These are phyloP conservation scores for Megalonaias nervosa DNA, from an alignment of 1,140 invertebrate genomes.

Conservation along the genomic window DNA sequence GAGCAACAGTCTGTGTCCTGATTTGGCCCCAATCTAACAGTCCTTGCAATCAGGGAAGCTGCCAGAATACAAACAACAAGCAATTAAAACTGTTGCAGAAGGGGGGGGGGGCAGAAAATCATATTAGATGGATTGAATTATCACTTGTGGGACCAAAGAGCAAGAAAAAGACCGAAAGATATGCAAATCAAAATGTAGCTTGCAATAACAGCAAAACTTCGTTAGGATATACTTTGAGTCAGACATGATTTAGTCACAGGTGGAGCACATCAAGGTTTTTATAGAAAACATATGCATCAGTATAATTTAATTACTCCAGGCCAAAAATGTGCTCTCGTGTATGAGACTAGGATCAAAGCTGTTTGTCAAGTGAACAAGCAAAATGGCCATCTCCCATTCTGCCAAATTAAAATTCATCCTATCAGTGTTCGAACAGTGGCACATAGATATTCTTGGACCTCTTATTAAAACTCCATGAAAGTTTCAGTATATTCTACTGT, in stretches of 20 bases:
- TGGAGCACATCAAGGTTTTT: constrained; percentile 31
- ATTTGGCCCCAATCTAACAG: too few species aligned
- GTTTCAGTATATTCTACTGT: constrained; percentile 35
- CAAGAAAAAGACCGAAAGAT: constrained; percentile 1
- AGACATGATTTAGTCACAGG: constrained; percentile 28
- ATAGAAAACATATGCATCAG: constrained; percentile 6
- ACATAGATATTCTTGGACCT: constrained; percentile 41
- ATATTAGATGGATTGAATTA: constrained; percentile 32
- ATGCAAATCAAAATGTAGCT: not conserved
- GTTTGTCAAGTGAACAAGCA: constrained; percentile 24
- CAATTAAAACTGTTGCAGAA: too few species aligned
- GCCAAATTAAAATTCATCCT: constrained; percentile 6
- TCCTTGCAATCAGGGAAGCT: too few species aligned
- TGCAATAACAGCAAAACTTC: constrained; percentile 10
- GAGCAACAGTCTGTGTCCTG: too few species aligned
- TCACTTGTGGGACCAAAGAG: constrained; percentile 23
- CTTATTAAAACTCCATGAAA: constrained; percentile 17
- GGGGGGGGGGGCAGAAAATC: constrained; percentile 10
- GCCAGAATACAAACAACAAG: too few species aligned
- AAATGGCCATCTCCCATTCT: constrained; percentile 3
- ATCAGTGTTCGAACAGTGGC: constrained; percentile 21
- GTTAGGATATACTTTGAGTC: constrained; percentile 16
- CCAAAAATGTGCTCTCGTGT: constrained; percentile 20
- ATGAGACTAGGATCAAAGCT: constrained; percentile 11
- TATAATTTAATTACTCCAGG: constrained; percentile 25